These are phyloP conservation scores for Sciurus carolinensis DNA, from an alignment of 2,797 vertebrate species.

Conservation along the genomic window DNA sequence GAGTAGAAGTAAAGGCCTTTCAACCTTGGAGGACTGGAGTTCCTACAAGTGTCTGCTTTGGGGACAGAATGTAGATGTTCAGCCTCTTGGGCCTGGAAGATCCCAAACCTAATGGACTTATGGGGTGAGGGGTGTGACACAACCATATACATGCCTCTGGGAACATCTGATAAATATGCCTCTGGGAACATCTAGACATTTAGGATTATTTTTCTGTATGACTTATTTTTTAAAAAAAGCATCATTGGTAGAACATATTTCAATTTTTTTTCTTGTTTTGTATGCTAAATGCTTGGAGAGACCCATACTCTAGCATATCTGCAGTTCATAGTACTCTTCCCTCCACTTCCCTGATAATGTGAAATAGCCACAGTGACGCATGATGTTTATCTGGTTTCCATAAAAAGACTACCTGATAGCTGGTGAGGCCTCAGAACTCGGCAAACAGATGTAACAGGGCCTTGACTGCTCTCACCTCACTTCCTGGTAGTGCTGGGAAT, in stretches of 20 bases:
- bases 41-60: background rate
- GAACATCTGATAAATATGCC: background rate
- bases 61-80: background rate
- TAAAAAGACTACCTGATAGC: conserved; percentile 71
- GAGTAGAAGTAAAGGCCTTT: background rate
- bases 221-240: conserved; percentile 37
- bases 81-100: conserved; percentile 35
- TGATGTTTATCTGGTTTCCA: conserved; percentile 75
- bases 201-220: conserved; percentile 43
- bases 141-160: background rate
- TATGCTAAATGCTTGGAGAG: background rate
- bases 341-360: conserved; percentile 63
- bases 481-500: conserved; percentile 63
- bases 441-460: conserved; percentile 53
- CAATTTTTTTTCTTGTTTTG: background rate
- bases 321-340: conserved; percentile 12
- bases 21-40: background rate
- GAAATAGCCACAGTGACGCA: conserved; percentile 66
- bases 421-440: background rate
- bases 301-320: background rate
- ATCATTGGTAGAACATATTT: background rate
- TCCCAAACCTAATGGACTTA: background rate
- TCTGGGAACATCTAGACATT: background rate
- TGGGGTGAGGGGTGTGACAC: too few relatives aligned
- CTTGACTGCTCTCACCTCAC: background rate